Evolutionary conservation across 2,113 vertebrate species (phyloP).

Genomic region (Apaloderma vittatum): DNA sequence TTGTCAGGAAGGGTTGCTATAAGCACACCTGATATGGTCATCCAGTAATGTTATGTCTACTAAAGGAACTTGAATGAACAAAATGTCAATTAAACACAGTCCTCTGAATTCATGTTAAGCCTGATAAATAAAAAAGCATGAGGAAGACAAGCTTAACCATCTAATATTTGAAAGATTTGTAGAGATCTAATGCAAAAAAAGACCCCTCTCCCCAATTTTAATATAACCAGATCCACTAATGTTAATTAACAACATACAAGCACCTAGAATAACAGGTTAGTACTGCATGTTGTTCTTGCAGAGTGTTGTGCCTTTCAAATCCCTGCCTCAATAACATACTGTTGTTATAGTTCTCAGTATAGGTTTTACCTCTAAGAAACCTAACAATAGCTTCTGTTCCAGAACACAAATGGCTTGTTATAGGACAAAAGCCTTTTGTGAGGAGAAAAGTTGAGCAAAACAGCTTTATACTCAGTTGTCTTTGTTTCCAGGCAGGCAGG

Average conservation of each 20-base stretch:
- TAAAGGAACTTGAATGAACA: not conserved
- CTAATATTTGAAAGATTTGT: not conserved
- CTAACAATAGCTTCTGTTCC: constrained; percentile 71
- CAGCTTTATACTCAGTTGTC: constrained; percentile 60
- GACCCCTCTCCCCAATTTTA: not conserved
- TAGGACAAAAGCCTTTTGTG: constrained; percentile 63
- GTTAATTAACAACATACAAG: not conserved
- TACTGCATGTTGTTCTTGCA: not conserved
- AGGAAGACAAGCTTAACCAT: not conserved
- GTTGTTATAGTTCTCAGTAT: constrained; percentile 7
- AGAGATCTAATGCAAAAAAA: not conserved
- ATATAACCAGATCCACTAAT: not conserved
- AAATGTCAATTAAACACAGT: not conserved
- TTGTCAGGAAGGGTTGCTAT: not conserved
- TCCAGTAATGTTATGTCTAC: not conserved
- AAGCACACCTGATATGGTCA: not conserved
- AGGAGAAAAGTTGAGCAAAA: constrained; percentile 62
- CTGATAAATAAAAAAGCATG: not conserved
- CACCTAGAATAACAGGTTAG: not conserved
- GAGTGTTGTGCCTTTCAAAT: constrained; percentile 7
- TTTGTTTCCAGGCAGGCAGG: constrained; percentile 69
- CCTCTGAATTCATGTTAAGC: not conserved
- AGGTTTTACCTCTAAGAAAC: constrained; percentile 62
- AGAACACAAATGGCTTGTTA: constrained; percentile 66
- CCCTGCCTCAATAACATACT: constrained; percentile 17